phyloP scores from a whole-genome alignment of 2,888 invertebrate genomes.

The Oeneis ivallda region DNA sequence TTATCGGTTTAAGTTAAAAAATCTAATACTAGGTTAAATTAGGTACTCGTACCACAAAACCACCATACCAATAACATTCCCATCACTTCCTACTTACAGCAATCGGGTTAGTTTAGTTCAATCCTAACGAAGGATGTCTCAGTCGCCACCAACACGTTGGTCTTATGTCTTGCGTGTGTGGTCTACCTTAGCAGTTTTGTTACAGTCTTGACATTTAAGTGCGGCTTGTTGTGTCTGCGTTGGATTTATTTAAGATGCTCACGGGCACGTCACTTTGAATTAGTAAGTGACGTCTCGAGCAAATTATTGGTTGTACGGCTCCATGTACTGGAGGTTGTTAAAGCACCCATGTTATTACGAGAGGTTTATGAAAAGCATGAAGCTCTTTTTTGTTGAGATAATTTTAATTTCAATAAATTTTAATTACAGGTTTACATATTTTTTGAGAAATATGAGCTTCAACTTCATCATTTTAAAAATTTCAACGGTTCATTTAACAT shows the following conservation, averaged over 20 bases:
- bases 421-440: background rate
- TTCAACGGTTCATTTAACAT: too few relatives aligned
- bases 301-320: slow-evolving; percentile 33
- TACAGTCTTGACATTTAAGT: slow-evolving; percentile 69
- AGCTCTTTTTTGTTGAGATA: background rate
- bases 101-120: too few relatives aligned
- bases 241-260: slow-evolving; percentile 60
- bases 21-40: too few relatives aligned
- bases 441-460: background rate
- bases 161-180: slow-evolving; percentile 5
- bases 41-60: too few relatives aligned
- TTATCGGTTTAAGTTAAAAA: too few relatives aligned
- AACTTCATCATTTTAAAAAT: too few relatives aligned
- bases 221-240: slow-evolving; percentile 64
- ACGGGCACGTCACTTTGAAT: slow-evolving; percentile 37
- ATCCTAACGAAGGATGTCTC: background rate
- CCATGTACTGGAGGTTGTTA: slow-evolving; percentile 22
- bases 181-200: slow-evolving; percentile 57
- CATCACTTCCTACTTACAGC: too few relatives aligned
- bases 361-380: slow-evolving; percentile 12
- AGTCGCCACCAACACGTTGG: background rate
- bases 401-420: background rate
- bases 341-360: slow-evolving; percentile 11
- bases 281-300: slow-evolving; percentile 35
- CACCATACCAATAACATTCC: too few relatives aligned